Base-by-base conservation (phyloP, 2,888 invertebrate species). In the Cantharis rufa region DNA sequence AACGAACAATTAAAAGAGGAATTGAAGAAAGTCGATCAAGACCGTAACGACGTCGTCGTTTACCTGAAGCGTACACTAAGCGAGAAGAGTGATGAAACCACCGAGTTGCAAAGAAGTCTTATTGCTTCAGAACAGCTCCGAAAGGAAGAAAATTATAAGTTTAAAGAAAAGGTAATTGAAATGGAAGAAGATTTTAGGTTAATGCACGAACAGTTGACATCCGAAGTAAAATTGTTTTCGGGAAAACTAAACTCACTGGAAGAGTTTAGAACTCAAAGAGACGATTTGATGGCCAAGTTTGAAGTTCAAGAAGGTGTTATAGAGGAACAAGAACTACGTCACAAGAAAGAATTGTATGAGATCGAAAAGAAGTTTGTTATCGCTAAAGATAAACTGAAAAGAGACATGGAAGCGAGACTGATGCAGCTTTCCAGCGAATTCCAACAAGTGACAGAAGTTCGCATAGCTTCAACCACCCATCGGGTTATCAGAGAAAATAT, bases 221-320 rank as follows among this genome's bases (percentile, higher is more conserved):
- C 96, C 0, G 97, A 97, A 90, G 95, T 96, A 71, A 96, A 97
- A 89, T 89, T 97, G 10, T 85, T 92, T 84, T 95, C 94, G 83
- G 97, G 97, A 48, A 97, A 97, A 89, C 87, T 98, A 10, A 96
- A 96, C 83, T 94, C 97, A 0, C 88, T 98, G 79, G 97, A 98
- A 87, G 97, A 97, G 83, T 98, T 97, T 88, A 91, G 96, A 82
- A 90, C 94, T n/a, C 95, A 96, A 81, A 91, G 95, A 78, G 95
- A 96, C 80, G 94, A 96, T 78, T 89, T 97, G 69, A 93, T 96
- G 92, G 91, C 92, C 81, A 96, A 96, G 86, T 96, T 94, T 86
- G 94, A 95, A 83, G 90, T 91, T 62, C 95, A 97, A 88, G 96
- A 97, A 83, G 89, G 92, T 75, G 91, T 92, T 69, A 92, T 95